A percentile compares a stretch with the other conserved stretches of the same genome.
phyloP scores from a whole-genome alignment of 2,888 invertebrate genomes.

The Parnassius mnemosyne region DNA sequence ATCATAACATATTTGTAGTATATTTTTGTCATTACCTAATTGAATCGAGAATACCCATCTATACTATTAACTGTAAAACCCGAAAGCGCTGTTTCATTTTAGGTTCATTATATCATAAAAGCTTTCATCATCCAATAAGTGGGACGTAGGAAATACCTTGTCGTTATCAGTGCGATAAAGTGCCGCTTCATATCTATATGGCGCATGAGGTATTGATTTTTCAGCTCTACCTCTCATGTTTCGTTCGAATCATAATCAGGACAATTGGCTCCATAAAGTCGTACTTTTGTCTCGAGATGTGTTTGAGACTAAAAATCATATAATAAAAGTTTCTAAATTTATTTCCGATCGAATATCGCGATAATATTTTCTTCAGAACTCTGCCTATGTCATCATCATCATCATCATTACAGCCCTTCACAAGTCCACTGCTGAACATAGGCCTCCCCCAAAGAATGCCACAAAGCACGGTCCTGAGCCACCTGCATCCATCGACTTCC shows the following conservation, averaged over 20 bases:
- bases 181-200: slow-evolving; percentile 22
- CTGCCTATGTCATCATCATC: too few species aligned
- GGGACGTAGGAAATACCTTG: not conserved
- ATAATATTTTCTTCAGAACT: too few species aligned
- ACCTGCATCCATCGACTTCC: too few species aligned
- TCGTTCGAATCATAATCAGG: slow-evolving; percentile 39
- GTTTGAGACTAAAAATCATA: too few species aligned
- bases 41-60: not conserved
- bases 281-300: slow-evolving; percentile 30
- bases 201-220: slow-evolving; percentile 21
- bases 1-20: not conserved
- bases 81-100: not conserved
- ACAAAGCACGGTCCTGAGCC: too few species aligned
- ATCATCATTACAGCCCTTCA: too few species aligned
- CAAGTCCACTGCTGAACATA: too few species aligned
- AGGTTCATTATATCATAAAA: not conserved
- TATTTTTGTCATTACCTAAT: not conserved
- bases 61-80: slow-evolving; percentile 4
- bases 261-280: slow-evolving; percentile 35
- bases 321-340: too few species aligned
- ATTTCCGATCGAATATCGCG: too few species aligned
- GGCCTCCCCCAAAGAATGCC: too few species aligned
- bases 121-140: slow-evolving; percentile 1
- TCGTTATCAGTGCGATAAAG: slow-evolving; percentile 17
- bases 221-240: not conserved